Evolutionary conservation across 2,888 invertebrate genomes (phyloP).

Genomic region (Mythimna pallens): DNA sequence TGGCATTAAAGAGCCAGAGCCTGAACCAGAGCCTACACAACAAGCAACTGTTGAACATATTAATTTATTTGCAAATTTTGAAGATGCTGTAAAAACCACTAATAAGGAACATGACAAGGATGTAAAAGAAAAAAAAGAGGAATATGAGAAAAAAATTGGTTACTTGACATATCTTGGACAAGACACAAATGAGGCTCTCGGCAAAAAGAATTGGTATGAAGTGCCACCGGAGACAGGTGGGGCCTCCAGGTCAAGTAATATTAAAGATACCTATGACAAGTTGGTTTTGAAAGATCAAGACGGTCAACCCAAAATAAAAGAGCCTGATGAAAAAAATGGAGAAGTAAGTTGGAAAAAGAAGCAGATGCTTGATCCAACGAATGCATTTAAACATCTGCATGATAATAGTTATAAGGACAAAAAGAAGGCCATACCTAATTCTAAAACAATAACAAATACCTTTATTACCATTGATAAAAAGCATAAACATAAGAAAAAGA

Average conservation of each 20-base stretch:
- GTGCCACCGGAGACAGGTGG: conserved; percentile 91
- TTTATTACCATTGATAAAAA: conserved; percentile 8
- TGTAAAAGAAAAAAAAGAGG: conserved; percentile 97
- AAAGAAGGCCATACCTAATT: conserved; percentile 40
- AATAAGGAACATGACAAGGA: conserved; percentile 98
- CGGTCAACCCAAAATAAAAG: conserved; percentile 81
- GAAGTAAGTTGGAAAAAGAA: conserved; percentile 93
- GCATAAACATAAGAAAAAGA: conserved; percentile 66
- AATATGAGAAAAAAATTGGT: conserved; percentile 99
- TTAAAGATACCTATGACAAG: conserved; percentile 88
- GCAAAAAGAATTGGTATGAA: conserved; percentile 97
- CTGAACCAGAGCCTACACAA: conserved; percentile 40
- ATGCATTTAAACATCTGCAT: conserved; percentile 91
- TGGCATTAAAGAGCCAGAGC: conserved; percentile 64
- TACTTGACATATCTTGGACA: conserved; percentile 98
- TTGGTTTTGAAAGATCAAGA: conserved; percentile 85
- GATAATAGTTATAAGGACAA: conserved; percentile 61
- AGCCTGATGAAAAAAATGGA: conserved; percentile 84
- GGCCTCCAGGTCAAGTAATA: conserved; percentile 74
- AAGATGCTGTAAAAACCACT: conserved; percentile 92
- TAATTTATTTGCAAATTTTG: conserved; percentile 96
- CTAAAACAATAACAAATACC: conserved; percentile 17
- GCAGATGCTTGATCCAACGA: conserved; percentile 93
- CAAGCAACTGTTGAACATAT: conserved; percentile 89
- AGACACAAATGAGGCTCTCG: conserved; percentile 96